A percentile compares a stretch with the other conserved stretches of the same genome.
These are phyloP conservation scores for Sebastes baramenuke DNA, from an alignment of 2,797 vertebrate species.

Conservation along the genomic window DNA sequence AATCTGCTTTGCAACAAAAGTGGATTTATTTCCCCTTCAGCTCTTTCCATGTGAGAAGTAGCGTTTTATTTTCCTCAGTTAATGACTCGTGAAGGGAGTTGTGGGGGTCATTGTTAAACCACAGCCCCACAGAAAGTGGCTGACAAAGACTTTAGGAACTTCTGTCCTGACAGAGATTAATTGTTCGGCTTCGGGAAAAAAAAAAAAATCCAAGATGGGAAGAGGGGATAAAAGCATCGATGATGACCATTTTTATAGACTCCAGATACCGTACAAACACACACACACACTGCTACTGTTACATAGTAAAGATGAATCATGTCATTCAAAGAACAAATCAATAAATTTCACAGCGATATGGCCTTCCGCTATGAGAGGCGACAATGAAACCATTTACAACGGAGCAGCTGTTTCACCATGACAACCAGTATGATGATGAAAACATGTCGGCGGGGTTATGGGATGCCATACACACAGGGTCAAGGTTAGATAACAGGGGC, in stretches of 20 bases:
- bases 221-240: conserved; percentile 27
- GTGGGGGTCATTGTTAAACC: conserved; percentile 69
- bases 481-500: conserved; percentile 63
- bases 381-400: conserved; percentile 80
- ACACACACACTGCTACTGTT: conserved; percentile 29
- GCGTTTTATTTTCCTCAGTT: conserved; percentile 73
- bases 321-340: conserved; percentile 53
- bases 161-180: conserved; percentile 65
- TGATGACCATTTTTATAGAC: conserved; percentile 45
- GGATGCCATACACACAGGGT: conserved; percentile 44
- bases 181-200: conserved; percentile 30
- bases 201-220: conserved; percentile 23
- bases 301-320: conserved; percentile 43
- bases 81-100: conserved; percentile 78
- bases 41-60: conserved; percentile 47
- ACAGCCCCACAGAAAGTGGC: conserved; percentile 48
- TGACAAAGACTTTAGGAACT: conserved; percentile 69
- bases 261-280: conserved; percentile 32
- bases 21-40: conserved; percentile 29
- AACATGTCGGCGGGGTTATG: conserved; percentile 63
- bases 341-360: conserved; percentile 48
- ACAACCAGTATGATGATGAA: conserved; percentile 69
- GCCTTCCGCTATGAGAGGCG: conserved; percentile 21
- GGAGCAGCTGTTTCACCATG: conserved; percentile 83
- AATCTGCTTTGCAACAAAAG: conserved; percentile 52